Evolutionary conservation across 1,140 invertebrate species (phyloP), one percentile per base, ranked within the genome.

Genomic region (Drosophila nasuta): DNA sequence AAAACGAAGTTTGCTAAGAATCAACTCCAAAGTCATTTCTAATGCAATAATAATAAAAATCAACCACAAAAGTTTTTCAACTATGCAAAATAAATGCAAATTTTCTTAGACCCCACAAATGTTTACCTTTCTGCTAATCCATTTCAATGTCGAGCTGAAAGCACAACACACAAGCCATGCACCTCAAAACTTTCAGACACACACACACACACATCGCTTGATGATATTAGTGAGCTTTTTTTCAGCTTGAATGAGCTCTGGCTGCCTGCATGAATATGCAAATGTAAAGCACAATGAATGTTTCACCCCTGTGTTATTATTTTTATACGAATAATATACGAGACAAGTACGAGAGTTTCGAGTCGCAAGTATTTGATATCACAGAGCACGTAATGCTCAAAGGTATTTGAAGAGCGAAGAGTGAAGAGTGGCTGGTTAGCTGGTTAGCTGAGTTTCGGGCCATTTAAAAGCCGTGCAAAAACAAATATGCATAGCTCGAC

Each of bases 401-500:
- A 25, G 20, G 69, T 59, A 58, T 73, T 73, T 67, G 41, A 13
- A 67, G 70, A 67, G 45, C 7, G 20, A 20, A 20, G 20, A 25
- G 20, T 25, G 41, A 28, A 67, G 70, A 67, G 54, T 54, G 49
- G n/a, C n/a, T n/a, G n/a, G n/a, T n/a, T n/a, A n/a, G 30, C 62
- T 17, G 33, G 13, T 56, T 30, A 41, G 20, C 20, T 4, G 25
- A 74, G 48, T 58, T 64, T 17, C 7, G 51, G 57, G 35, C 63
- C 72, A 70, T 70, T 70, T 66, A 70, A 63, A 56, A 79, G 75
- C 69, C 77, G 63, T 56, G 64, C 67, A 79, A 87, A 75, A 70
- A 64, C 75, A 86, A 82, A 79, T 86, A 87, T 82, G 67, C 54
- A 74, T 46, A 74, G 70, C 48, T 82, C 68, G 56, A 85, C 67